Base-by-base conservation (phyloP, 2,888 invertebrate species). In the Phyllotreta cruciferae region DNA sequence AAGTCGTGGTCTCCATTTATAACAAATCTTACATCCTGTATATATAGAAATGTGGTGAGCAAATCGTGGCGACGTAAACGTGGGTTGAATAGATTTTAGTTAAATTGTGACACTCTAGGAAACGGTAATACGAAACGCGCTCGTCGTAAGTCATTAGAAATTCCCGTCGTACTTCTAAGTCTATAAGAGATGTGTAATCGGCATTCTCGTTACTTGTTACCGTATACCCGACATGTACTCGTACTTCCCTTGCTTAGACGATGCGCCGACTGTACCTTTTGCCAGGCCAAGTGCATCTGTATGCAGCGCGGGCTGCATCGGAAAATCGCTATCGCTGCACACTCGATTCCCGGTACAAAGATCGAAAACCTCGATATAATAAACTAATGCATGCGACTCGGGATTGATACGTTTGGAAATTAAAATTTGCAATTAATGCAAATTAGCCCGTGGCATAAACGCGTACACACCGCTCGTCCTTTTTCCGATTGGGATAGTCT, bases 101-200 rank as follows among this genome's bases (percentile, higher is more conserved):
- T 52, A 52, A 42, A 14, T 36, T 41, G 42, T 36, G 60, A 60
- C 60, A 60, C 57, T 49, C 37, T 11, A 47, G 24, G 24, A 57
- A 57, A 24, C 60, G 52, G 52, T 60, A 58, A 58, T 60, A 60
- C 14, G 60, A 60, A 61, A 24, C 24, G 24, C 24, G 24, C 24
- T 61, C 39, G 45, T 44, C 49, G 49, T 61, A 61, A 35, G 47
- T 64, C 57, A 61, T 64, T 61, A 61, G 24, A 54, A 49, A 64
- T 64, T 64, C 64, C 11, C 56, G 54, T 60, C 61, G 56, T 61
- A 61, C 45, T 44, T 50, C 35, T 41, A 24, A 39, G 14, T 39
- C 34, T 24, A 24, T 24, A 24, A 4, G 53, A 52, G 60, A 52
- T 60, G 44, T 14, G 44, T 52, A 60, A 60, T 60, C 44, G 37